Evolutionary conservation across 2,888 invertebrate genomes (phyloP).

Genomic region (Lasioglossum zephyrum): DNA sequence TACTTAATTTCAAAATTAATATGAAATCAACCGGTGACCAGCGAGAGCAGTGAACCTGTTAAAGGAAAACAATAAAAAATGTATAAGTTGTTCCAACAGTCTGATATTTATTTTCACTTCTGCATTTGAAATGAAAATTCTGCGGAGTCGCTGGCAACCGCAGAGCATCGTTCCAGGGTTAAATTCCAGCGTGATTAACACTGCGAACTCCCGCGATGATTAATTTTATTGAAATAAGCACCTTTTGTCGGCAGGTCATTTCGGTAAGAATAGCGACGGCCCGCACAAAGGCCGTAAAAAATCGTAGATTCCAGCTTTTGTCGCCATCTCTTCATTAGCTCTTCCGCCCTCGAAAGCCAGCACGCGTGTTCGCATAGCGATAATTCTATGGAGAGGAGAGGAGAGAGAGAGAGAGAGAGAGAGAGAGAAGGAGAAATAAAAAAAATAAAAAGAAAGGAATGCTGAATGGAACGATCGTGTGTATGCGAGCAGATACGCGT

Average conservation of each 20-base stretch:
- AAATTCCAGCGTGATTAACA: not conserved
- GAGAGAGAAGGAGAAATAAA: not conserved
- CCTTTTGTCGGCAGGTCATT: slow-evolving; percentile 23
- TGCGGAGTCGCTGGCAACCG: not conserved
- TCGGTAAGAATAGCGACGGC: slow-evolving; percentile 6
- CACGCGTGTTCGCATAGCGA: slow-evolving; percentile 15
- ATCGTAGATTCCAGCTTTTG: slow-evolving; percentile 21
- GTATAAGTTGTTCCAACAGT: not conserved
- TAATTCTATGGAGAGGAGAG: slow-evolving; percentile 24
- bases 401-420: slow-evolving; percentile 1
- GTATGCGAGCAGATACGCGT: slow-evolving; percentile 17
- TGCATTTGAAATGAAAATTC: not conserved
- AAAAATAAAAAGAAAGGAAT: not conserved
- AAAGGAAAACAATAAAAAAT: not conserved
- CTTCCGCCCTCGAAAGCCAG: not conserved
- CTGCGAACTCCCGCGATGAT: not conserved
- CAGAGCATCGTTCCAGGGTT: not conserved
- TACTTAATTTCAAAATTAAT: too few species aligned
- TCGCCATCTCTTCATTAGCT: slow-evolving; percentile 16
- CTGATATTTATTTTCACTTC: not conserved
- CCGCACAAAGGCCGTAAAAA: slow-evolving; percentile 24
- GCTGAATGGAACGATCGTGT: slow-evolving; percentile 3
- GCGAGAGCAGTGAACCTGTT: not conserved
- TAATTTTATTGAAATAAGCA: slow-evolving; percentile 20
- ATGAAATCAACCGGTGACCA: too few species aligned